phyloP scores from a whole-genome alignment of 2,797 vertebrate species.

The Dendrocincla fuliginosa region DNA sequence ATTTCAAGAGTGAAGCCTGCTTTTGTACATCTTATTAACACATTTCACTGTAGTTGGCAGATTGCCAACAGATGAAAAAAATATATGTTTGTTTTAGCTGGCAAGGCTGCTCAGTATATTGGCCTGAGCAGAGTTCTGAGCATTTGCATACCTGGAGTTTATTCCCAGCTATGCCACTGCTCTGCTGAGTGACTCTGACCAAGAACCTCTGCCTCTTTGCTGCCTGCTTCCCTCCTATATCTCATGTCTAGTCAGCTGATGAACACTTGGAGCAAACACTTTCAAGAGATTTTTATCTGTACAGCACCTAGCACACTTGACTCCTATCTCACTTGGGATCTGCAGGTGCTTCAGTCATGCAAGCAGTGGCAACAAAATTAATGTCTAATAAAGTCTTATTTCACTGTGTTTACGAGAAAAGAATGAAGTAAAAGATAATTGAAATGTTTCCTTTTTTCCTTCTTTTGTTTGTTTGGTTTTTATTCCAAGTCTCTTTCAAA shows the following conservation, averaged over 20 bases:
- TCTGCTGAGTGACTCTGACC: neutral
- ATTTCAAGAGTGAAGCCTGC: neutral
- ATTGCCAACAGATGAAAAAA: constrained; percentile 33
- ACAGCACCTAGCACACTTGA: neutral
- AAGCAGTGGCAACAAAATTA: neutral
- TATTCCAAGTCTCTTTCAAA: neutral
- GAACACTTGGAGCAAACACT: neutral
- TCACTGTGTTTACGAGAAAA: neutral
- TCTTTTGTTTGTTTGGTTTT: neutral
- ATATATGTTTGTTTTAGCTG: constrained; percentile 12
- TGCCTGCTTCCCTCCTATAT: neutral
- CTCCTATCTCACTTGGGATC: neutral
- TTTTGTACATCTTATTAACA: constrained; percentile 30
- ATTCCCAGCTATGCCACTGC: neutral
- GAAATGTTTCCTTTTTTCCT: neutral
- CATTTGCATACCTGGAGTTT: neutral
- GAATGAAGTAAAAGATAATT: neutral
- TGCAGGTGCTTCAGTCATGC: neutral
- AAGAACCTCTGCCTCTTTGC: neutral
- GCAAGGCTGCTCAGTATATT: neutral
- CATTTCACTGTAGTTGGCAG: constrained; percentile 14
- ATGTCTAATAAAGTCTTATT: neutral
- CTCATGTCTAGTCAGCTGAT: neutral
- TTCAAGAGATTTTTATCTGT: neutral
- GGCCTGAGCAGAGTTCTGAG: neutral